phyloP scores from a whole-genome alignment of 2,797 vertebrate genomes.

The Emydoidea blandingii region DNA sequence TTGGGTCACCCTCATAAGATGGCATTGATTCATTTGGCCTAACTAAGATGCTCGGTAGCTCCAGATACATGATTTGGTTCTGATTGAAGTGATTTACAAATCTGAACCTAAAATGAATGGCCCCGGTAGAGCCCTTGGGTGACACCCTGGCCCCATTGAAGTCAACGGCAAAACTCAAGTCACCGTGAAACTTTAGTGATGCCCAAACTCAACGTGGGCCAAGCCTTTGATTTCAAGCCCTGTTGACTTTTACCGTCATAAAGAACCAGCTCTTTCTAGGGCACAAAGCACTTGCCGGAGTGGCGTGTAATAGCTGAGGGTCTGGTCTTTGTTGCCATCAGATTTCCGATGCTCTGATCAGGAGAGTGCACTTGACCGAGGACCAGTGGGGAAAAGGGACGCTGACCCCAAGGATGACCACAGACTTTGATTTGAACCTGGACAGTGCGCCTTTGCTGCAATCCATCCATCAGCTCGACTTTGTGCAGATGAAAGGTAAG shows the following conservation, averaged over 20 bases:
- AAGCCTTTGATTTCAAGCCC: too few species aligned
- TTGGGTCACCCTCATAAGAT: not conserved
- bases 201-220: not conserved
- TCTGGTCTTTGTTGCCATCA: slow-evolving; percentile 74
- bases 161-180: not conserved
- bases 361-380: slow-evolving; percentile 96
- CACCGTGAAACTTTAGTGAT: not conserved
- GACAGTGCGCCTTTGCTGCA: slow-evolving; percentile 96
- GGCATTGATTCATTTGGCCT: not conserved
- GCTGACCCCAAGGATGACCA: slow-evolving; percentile 96
- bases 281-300: fast-evolving
- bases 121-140: fast-evolving
- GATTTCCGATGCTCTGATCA: slow-evolving; percentile 98
- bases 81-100: not conserved
- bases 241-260: not conserved
- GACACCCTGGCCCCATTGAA: not conserved
- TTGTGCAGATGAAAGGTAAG: slow-evolving; percentile 98
- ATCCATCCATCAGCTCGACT: slow-evolving; percentile 98
- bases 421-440: slow-evolving; percentile 97
- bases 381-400: slow-evolving; percentile 98
- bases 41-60: not conserved
- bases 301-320: not conserved
- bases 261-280: not conserved
- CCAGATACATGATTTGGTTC: not conserved
- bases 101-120: fast-evolving